These are phyloP conservation scores for Notodonta dromedarius DNA, from an alignment of 2,888 invertebrate genomes.

Conservation along the genomic window DNA sequence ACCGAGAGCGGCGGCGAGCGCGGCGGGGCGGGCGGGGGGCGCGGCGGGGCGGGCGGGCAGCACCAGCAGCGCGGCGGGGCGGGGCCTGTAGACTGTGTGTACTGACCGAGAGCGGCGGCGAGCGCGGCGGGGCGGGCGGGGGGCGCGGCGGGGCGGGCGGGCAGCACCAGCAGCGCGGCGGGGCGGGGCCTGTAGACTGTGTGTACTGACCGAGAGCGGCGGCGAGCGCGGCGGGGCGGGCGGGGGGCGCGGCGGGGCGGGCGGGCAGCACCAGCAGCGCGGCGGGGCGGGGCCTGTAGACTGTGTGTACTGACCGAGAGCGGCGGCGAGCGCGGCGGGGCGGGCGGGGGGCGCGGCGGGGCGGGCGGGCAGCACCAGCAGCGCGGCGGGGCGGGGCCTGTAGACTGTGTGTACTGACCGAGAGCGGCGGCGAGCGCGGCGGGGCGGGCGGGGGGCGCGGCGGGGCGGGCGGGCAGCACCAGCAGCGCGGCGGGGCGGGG, in stretches of 20 bases:
- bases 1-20: conserved; percentile 85
- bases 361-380: conserved; percentile 87
- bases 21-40: conserved; percentile 76
- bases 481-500: conserved; percentile 87
- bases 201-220: conserved; percentile 46
- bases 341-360: conserved; percentile 47
- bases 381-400: conserved; percentile 82
- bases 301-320: conserved; percentile 44
- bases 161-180: conserved; percentile 90
- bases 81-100: conserved; percentile 74
- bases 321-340: conserved; percentile 23
- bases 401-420: conserved; percentile 35
- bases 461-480: conserved; percentile 83
- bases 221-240: conserved; percentile 30
- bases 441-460: conserved; percentile 44
- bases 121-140: conserved; percentile 32
- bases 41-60: conserved; percentile 81
- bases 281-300: conserved; percentile 72
- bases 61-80: conserved; percentile 88
- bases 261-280: conserved; percentile 89
- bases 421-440: conserved; percentile 33
- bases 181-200: conserved; percentile 42
- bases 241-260: conserved; percentile 47
- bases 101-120: conserved; percentile 46
- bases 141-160: conserved; percentile 59